Conservation (phyloP, 2,888 invertebrate species). For the Chrysina gloriosa region DNA sequence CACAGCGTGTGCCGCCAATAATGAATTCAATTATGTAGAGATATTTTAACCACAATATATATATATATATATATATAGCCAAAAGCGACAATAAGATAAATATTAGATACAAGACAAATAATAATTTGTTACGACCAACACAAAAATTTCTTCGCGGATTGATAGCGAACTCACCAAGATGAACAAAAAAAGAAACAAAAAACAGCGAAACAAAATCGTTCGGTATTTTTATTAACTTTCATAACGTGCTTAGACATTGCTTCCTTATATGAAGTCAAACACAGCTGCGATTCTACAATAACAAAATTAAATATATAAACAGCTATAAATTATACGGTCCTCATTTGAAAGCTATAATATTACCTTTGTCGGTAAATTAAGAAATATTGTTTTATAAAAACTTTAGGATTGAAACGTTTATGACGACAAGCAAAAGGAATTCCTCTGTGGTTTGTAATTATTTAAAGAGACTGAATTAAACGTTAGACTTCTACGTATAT, state of each 20-base stretch:
- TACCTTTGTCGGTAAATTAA: not conserved
- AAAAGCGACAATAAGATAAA: not conserved
- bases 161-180: not conserved
- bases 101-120: not conserved
- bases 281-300: not conserved
- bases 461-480: too few relatives aligned
- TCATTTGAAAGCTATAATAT: not conserved
- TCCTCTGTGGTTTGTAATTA: too few relatives aligned
- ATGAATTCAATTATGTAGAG: constrained; percentile 4
- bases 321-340: not conserved
- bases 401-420: too few relatives aligned
- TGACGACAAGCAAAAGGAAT: not conserved
- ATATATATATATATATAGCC: too few relatives aligned
- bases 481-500: too few relatives aligned
- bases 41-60: not conserved
- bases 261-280: not conserved
- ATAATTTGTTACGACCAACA: not conserved
- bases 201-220: not conserved
- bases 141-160: not conserved
- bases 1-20: not conserved
- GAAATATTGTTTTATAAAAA: too few relatives aligned
- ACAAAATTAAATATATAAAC: not conserved
- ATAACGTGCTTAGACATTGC: not conserved
- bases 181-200: not conserved
- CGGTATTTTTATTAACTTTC: not conserved